These are phyloP conservation scores for Syndactyla subalaris DNA, from an alignment of 2,797 vertebrate species.

Conservation along the genomic window DNA sequence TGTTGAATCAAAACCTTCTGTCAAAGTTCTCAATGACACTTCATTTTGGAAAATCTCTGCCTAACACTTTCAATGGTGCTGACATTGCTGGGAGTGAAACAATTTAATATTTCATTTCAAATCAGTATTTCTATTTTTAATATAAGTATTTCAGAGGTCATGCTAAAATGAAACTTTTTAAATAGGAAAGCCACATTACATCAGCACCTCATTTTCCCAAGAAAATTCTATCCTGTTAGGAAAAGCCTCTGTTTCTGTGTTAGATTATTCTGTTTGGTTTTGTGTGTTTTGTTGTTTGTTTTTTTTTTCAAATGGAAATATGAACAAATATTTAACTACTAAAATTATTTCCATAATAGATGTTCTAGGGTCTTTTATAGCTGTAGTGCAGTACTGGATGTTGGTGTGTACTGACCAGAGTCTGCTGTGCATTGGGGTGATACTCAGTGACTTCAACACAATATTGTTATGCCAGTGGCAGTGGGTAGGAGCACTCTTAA, in stretches of 20 bases:
- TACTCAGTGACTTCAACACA: neutral
- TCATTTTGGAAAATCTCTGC: conserved; percentile 29
- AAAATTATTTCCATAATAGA: neutral
- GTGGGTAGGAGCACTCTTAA: neutral
- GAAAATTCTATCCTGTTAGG: neutral
- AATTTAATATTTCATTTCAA: neutral
- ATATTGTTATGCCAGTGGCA: neutral
- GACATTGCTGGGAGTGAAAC: neutral
- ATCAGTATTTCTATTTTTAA: conserved; percentile 4
- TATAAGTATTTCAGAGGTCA: neutral
- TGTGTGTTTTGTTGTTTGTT: no score
- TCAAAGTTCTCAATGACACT: neutral
- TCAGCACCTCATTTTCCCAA: neutral
- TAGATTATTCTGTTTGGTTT: neutral
- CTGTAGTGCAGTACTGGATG: neutral
- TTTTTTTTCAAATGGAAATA: neutral
- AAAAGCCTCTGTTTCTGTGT: neutral
- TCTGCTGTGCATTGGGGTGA: neutral
- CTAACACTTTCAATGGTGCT: neutral
- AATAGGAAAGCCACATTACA: neutral
- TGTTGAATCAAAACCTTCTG: neutral
- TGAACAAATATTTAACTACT: neutral
- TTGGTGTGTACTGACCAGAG: neutral
- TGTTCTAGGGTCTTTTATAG: fast-evolving
- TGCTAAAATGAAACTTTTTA: neutral